These are phyloP conservation scores for Magallana angulata DNA, from an alignment of 1,140 invertebrate species.

Conservation along the genomic window DNA sequence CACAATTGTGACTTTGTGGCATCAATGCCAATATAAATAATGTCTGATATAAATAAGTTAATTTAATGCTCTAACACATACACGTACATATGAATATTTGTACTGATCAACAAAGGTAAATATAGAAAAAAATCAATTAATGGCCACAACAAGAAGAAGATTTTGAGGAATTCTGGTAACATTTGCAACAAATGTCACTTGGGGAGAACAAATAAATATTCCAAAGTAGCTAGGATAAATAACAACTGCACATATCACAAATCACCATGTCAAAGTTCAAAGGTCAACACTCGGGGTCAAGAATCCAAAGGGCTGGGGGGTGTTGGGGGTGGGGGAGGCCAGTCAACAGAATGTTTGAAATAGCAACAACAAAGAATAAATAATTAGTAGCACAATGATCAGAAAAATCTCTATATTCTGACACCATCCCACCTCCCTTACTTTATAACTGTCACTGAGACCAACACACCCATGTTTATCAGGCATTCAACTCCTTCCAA, in stretches of 20 bases:
- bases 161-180: neutral
- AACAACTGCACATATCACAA: neutral
- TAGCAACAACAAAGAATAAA: neutral
- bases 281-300: neutral
- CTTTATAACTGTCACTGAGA: neutral
- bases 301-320: neutral
- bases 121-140: neutral
- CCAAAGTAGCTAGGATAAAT: neutral
- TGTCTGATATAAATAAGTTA: slow-evolving; percentile 16
- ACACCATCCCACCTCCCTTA: neutral
- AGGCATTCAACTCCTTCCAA: neutral
- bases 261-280: neutral
- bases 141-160: neutral
- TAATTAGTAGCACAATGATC: neutral
- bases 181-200: neutral
- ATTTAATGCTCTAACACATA: neutral
- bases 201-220: neutral
- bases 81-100: neutral
- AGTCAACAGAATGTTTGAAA: neutral
- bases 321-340: neutral
- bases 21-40: too few relatives aligned
- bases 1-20: neutral
- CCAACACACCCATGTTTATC: neutral
- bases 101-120: neutral
- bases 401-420: neutral